Base-by-base conservation (phyloP, 1,140 invertebrate genomes). In the Melipona quadrifasciata region DNA sequence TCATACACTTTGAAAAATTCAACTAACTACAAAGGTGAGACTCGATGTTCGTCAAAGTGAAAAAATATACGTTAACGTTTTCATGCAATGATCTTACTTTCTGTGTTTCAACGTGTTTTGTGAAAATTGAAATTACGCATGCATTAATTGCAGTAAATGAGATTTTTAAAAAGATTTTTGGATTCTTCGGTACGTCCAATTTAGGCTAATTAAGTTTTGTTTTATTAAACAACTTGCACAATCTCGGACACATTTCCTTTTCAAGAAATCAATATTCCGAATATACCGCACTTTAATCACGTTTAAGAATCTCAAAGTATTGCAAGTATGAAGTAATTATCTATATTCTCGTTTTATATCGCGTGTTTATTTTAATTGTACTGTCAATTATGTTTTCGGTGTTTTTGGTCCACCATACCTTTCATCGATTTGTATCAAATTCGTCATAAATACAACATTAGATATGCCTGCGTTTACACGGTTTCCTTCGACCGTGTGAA, bases 181-280 rank as follows among this genome's bases (percentile, higher is more conserved):
- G 1, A 27, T 80, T 39, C 12, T n/a, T 24, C 34, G 11, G 11
- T 19, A 4, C 24, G 1, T 17, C 5, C 3, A 4, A 14, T 71
- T n/a, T 55, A 8, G 1, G 11, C 17, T 51, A 4, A 14, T 71
- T n/a, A 64, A 12, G 2, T 27, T 17, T 51, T 21, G 10, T 47
- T 16, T 1, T 19, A 34, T 77, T 10, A 58, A 31, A 27, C 55
- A 70, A 39, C 34, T 77, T 24, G 61, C 51, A 57, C 78, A 57
- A 79, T 83, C 71, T 58, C n/a, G 72, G 39, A 64, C 64, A 86
- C 6, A 75, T 80, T 91, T 91, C 82, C 65, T 65, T 72, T 61
- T 77, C 77, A 70, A 73, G 58, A 86, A 89, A 91, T 91, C 90
- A 89, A 91, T 91, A 91, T 85, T 86, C 65, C 27, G 31, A 85